These are phyloP conservation scores for Cloeon dipterum DNA, from an alignment of 2,888 invertebrate species.

Conservation along the genomic window DNA sequence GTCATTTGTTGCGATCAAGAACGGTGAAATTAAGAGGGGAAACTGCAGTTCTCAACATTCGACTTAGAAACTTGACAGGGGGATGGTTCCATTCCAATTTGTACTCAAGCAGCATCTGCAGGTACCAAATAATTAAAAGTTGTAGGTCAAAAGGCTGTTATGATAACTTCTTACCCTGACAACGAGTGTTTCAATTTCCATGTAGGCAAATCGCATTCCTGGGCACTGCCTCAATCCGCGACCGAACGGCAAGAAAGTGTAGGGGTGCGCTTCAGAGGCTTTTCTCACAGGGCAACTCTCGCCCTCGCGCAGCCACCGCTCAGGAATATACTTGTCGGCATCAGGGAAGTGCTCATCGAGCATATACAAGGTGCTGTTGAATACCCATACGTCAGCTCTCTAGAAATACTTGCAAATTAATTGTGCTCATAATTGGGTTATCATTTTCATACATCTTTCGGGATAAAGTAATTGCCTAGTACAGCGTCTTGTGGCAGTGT, in stretches of 20 bases:
- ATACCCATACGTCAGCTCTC: slow-evolving; percentile 13
- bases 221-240: slow-evolving; percentile 42
- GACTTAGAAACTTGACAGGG: slow-evolving; percentile 39
- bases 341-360: slow-evolving; percentile 26
- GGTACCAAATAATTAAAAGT: too few species aligned
- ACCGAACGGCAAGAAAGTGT: slow-evolving; percentile 39
- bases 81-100: slow-evolving; percentile 40
- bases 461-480: slow-evolving; percentile 22
- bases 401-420: too few species aligned
- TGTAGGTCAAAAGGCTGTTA: too few species aligned
- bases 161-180: slow-evolving; percentile 14
- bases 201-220: slow-evolving; percentile 44
- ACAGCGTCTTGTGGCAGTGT: too few species aligned
- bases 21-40: too few species aligned
- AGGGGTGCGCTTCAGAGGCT: slow-evolving; percentile 17
- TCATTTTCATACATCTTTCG: slow-evolving; percentile 17
- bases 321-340: slow-evolving; percentile 32
- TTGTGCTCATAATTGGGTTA: too few species aligned
- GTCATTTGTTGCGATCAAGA: too few species aligned
- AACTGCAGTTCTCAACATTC: not conserved
- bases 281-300: not conserved
- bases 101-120: slow-evolving; percentile 46
- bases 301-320: slow-evolving; percentile 35
- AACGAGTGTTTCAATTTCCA: slow-evolving; percentile 34
- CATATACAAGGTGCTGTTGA: slow-evolving; percentile 15